phyloP scores from a whole-genome alignment of 2,113 vertebrate species.

The Tauraco erythrolophus region DNA sequence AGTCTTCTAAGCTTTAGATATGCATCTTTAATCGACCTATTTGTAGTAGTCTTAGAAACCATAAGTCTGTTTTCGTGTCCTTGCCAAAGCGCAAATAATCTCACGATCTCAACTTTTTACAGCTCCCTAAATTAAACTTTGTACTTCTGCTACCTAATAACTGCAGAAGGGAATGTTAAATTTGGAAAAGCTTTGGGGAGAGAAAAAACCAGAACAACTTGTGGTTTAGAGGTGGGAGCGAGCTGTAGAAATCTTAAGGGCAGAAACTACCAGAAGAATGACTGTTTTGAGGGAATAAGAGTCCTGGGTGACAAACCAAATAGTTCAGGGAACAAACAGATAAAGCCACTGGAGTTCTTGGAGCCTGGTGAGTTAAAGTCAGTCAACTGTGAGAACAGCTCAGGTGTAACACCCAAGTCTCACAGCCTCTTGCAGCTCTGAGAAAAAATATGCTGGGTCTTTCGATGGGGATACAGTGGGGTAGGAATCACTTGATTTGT shows the following conservation, averaged over 20 bases:
- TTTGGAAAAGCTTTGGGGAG: background rate
- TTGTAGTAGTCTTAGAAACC: background rate
- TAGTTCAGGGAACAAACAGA: background rate
- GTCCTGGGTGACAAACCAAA: background rate
- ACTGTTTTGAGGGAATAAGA: background rate
- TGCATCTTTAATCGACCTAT: conserved; percentile 13
- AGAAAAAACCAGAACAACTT: background rate
- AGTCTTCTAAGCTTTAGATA: background rate
- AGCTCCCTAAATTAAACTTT: conserved; percentile 25
- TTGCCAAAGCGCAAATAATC: conserved; percentile 14
- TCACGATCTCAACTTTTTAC: conserved; percentile 12
- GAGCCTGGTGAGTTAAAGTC: background rate
- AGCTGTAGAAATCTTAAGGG: background rate
- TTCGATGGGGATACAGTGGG: background rate
- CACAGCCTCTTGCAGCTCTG: background rate
- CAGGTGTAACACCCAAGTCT: background rate
- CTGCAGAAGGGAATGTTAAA: background rate
- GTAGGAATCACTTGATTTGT: background rate
- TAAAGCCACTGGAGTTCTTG: background rate
- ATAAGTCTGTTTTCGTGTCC: background rate
- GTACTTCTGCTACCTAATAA: background rate
- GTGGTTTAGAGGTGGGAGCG: background rate
- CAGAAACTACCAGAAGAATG: background rate
- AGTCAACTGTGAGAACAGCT: background rate
- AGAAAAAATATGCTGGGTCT: background rate